A percentile compares a stretch with the other conserved stretches of the same genome.
Evolutionary conservation across 2,797 vertebrate genomes (phyloP).

Genomic region (Mus caroli): DNA sequence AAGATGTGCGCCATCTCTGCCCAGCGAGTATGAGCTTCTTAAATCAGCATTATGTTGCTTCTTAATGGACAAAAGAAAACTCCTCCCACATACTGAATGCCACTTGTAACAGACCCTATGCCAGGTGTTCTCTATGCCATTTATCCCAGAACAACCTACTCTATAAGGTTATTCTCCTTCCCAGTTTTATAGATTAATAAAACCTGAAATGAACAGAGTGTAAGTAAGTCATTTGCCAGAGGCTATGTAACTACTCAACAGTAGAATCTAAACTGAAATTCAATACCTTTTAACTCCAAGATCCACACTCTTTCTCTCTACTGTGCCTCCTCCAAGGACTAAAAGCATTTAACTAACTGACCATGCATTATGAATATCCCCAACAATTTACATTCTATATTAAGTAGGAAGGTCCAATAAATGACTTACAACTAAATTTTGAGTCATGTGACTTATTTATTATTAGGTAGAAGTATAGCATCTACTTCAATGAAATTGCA

Average conservation of each 20-base stretch:
- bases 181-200: background rate
- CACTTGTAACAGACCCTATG: background rate
- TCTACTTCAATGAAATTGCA: conserved; percentile 7
- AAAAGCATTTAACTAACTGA: background rate
- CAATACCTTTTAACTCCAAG: background rate
- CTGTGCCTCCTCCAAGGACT: background rate
- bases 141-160: background rate
- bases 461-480: background rate
- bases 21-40: no score
- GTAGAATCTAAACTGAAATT: background rate
- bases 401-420: background rate
- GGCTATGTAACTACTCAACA: background rate
- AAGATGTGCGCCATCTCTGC: no score
- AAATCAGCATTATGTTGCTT: background rate
- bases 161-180: background rate
- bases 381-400: background rate
- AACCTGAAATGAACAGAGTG: background rate
- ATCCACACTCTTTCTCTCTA: background rate
- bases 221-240: background rate
- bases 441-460: conserved; percentile 20
- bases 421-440: background rate
- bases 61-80: background rate
- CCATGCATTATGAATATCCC: background rate
- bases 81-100: background rate
- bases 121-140: background rate